Conservation (phyloP, 2,888 invertebrate genomes). For the Gastracanthus pulcherrimus region DNA sequence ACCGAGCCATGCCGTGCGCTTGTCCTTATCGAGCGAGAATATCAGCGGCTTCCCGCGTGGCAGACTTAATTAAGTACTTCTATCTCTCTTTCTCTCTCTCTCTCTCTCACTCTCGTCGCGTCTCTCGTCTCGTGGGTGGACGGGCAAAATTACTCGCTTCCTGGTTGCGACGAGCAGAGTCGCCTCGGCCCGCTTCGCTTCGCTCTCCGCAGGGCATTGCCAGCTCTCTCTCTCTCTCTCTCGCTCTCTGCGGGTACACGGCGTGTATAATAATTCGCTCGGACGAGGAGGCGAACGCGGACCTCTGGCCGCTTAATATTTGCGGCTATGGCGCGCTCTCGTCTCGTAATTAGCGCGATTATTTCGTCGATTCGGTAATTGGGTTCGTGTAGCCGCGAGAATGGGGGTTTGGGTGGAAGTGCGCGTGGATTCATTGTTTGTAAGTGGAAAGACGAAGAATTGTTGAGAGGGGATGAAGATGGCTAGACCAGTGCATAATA, state of each 20-base stretch:
- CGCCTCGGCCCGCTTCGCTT: conserved; percentile 64
- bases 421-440: too few species aligned
- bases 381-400: too few species aligned
- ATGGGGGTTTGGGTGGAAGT: too few species aligned
- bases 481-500: too few species aligned
- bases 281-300: background rate
- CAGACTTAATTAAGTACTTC: conserved; percentile 70
- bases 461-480: too few species aligned
- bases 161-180: conserved; percentile 70
- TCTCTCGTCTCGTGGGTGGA: conserved; percentile 63
- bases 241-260: background rate
- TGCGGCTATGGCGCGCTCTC: background rate
- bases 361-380: background rate
- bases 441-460: too few species aligned
- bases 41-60: conserved; percentile 62
- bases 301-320: background rate
- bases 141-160: conserved; percentile 72
- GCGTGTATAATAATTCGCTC: background rate
- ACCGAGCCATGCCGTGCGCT: background rate
- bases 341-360: background rate
- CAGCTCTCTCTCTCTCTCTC: background rate
- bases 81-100: too few species aligned
- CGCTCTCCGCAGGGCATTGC: conserved; percentile 56
- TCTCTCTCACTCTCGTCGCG: too few species aligned
- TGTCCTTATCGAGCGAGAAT: conserved; percentile 60